Evolutionary conservation across 2,797 vertebrate genomes (phyloP), one percentile per base, ranked within the genome.

Genomic region (Alosa sapidissima): DNA sequence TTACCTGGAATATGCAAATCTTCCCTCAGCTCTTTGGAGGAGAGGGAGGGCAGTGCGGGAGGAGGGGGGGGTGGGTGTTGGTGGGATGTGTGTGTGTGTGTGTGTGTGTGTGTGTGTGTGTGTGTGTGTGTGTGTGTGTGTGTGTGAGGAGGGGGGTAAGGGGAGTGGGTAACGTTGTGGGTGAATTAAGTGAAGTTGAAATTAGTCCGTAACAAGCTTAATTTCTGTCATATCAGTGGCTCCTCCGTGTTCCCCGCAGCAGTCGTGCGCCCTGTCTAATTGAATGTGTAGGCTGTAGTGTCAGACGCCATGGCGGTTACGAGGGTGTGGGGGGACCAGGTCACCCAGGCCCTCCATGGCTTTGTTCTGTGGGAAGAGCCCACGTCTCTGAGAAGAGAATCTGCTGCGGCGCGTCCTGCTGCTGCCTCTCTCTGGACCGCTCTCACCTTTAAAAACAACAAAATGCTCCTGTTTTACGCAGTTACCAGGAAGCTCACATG

Each of bases 1-100:
- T 95, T 94, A 96, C 95, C 95, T 95, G 94, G 92, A 93, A 92
- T 95, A 95, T 95, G 94, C 94, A 95, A 96, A 96, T 95, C 91
- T 88, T 65, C 88, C 91, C 91, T 92, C 90, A 91, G 90, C 88
- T 92, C 92, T 90, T 92, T 91, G 89, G 88, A 89, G 89, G 55
- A 65, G 83, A 47, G 14, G 48, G 0, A 49, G 60, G 60, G 52
- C 11, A 24, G 33, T 85, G 82, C 86, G 89, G 89, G 6, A 83
- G 81, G n/a, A 21, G 89, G 87, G 84, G 89, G 87, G 36, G 13
- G 5, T 55, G 60, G 19, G 60, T 72, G 65, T 72, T 72, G 28
- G 11, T 13, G 65, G 24, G 7, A 41, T 68, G 62, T 33, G 62
- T 68, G 62, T 68, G 28, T 68, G 28, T 41, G 33, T 72, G 28